phyloP scores from a whole-genome alignment of 2,888 invertebrate genomes.

The Sympetrum striolatum region DNA sequence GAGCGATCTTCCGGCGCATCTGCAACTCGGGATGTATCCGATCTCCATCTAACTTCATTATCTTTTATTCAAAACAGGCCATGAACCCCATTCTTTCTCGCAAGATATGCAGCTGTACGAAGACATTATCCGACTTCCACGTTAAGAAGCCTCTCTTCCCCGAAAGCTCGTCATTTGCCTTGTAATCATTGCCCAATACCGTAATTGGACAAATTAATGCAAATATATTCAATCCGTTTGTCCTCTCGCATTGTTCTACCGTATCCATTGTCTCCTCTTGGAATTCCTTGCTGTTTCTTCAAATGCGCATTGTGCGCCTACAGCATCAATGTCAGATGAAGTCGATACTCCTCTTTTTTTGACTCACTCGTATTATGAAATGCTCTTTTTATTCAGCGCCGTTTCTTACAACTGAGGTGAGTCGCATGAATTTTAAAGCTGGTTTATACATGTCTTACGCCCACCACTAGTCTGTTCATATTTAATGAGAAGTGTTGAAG shows the following conservation, averaged over 20 bases:
- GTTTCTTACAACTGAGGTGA: no score
- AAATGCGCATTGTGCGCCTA: neutral
- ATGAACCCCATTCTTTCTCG: neutral
- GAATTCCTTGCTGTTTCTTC: neutral
- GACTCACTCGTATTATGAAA: neutral
- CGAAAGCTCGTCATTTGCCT: neutral
- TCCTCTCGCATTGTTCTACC: neutral
- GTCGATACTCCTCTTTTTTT: neutral
- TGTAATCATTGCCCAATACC: neutral
- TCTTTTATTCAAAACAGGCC: neutral
- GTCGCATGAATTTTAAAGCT: no score
- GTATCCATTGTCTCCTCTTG: neutral
- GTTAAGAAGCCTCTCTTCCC: neutral
- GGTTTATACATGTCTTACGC: no score
- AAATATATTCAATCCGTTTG: neutral
- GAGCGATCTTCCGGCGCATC: no score
- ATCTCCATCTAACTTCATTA: no score
- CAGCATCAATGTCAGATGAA: neutral
- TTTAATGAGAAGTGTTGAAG: no score
- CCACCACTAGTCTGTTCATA: no score
- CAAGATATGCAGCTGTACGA: neutral
- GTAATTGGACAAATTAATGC: constrained; percentile 1
- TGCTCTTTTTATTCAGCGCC: neutral
- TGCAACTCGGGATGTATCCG: no score
- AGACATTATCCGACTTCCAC: neutral